These are phyloP conservation scores for Lutraria lutraria DNA, from an alignment of 2,888 invertebrate genomes.

Conservation along the genomic window DNA sequence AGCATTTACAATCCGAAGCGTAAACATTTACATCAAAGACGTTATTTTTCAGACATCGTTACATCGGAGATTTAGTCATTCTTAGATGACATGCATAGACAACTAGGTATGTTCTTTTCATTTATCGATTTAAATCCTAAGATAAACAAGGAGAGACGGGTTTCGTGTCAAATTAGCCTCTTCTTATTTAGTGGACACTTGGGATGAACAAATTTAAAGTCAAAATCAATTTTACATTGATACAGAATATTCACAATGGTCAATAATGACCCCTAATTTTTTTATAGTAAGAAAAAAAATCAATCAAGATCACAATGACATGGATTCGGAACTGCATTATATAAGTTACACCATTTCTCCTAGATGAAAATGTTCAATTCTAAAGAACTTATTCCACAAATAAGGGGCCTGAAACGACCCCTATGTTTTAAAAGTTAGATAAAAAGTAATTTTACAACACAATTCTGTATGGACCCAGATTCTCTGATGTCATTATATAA, in stretches of 20 bases:
- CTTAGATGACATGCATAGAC: not conserved
- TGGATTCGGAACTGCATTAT: no score
- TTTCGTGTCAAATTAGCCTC: not conserved
- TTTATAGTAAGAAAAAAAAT: no score
- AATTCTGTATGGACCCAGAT: no score
- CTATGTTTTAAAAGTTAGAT: no score
- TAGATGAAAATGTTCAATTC: no score
- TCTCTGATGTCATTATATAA: no score
- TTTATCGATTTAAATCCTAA: slow-evolving; percentile 16
- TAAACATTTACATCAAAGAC: slow-evolving; percentile 8
- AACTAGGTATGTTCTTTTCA: slow-evolving; percentile 16
- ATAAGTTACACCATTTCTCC: no score
- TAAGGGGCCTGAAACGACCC: no score
- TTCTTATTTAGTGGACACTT: slow-evolving; percentile 12
- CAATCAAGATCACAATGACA: no score
- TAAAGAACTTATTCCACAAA: no score
- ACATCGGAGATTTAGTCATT: not conserved
- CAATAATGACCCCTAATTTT: no score
- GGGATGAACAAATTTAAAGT: not conserved
- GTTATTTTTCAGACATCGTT: not conserved
- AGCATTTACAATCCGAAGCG: not conserved
- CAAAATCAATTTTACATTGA: slow-evolving; percentile 11
- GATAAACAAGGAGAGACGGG: slow-evolving; percentile 6
- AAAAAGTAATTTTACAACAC: no score
- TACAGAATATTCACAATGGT: not conserved